Base-by-base conservation (phyloP, 2,888 invertebrate genomes). In the Noctua janthe region DNA sequence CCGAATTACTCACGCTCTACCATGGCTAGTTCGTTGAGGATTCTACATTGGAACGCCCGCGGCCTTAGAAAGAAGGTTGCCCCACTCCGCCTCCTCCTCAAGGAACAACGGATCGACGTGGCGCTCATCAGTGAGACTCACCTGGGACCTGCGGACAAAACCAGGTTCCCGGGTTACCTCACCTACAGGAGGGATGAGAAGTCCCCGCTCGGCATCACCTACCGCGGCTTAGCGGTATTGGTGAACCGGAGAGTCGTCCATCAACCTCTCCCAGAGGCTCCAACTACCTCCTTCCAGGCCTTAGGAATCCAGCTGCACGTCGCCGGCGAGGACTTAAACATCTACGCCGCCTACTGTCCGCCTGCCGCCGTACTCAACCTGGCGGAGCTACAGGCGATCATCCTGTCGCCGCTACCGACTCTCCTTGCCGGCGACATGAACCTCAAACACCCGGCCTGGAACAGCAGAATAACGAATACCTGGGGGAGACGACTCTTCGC, bases 231-330 rank as follows among this genome's bases (percentile, higher is more conserved):
- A 20, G 64, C 64, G 20, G 64, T 39, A 3, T 3, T 66, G 20
- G 43, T 67, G 6, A 43, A 6, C 20, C 39, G 43, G 8, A 67
- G 67, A 2, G 43, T 67, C 23, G 67, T 67, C 11, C 67, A 43
- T 6, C 23, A 67, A 13, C 20, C 35, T 1, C 39, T 67, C 23
- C 67, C 39, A 2, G 1, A 4, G 23, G 1, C 20, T 0, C 0
- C 67, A 0, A 5, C 4, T 0, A 43, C 10, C 0, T 2, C 35
- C 0, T 23, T 23, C 15, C 13, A 29, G 29, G 15, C 17, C 0
- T 3, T 67, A 10, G 67, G 67, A 0, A 43, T 67, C 6, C 67
- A 67, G 23, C 39, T 67, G 3, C 13, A 67, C 6, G 23, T 67
- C 23, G 39, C 66, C 66, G 66, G 66, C 66, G 20, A 66, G 66